phyloP scores from a whole-genome alignment of 64 coral and sea anemone species.

The Astreopora myriophthalma region DNA sequence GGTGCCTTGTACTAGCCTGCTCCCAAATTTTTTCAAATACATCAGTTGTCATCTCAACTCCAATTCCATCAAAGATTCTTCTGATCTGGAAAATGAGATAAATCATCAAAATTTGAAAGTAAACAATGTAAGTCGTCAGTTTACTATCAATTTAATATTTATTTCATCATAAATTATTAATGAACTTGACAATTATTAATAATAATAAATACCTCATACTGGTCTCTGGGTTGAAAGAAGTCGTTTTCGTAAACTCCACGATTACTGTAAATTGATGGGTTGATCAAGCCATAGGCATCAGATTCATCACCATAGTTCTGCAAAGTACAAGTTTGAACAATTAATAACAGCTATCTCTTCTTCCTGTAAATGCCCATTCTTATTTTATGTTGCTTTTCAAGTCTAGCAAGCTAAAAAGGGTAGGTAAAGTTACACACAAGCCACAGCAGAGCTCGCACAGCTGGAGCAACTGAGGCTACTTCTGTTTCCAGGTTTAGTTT shows the following conservation, averaged over 20 bases:
- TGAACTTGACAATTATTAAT: background rate
- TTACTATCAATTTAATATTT: too few relatives aligned
- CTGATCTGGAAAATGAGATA: slow-evolving; percentile 57
- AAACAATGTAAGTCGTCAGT: too few relatives aligned
- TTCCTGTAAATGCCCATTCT: too few relatives aligned
- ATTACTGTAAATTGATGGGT: slow-evolving; percentile 97
- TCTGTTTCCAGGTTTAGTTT: too few relatives aligned
- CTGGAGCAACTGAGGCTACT: too few relatives aligned
- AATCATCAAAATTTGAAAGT: background rate
- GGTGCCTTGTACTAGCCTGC: slow-evolving; percentile 66
- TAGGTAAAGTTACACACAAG: too few relatives aligned
- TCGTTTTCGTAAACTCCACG: slow-evolving; percentile 94
- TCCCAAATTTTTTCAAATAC: slow-evolving; percentile 96
- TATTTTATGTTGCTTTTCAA: too few relatives aligned
- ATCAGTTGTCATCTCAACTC: slow-evolving; percentile 90
- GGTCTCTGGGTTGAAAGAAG: slow-evolving; percentile 91
- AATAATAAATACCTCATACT: slow-evolving; percentile 71
- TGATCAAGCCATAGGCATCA: slow-evolving; percentile 97
- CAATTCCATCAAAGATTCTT: slow-evolving; percentile 97
- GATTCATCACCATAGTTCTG: slow-evolving; percentile 99
- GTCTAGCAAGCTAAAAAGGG: too few relatives aligned
- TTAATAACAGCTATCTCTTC: too few relatives aligned
- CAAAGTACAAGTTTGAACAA: background rate
- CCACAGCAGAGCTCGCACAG: too few relatives aligned
- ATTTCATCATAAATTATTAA: background rate